Conservation (phyloP, 2,797 vertebrate genomes). For the Salarias fasciatus region DNA sequence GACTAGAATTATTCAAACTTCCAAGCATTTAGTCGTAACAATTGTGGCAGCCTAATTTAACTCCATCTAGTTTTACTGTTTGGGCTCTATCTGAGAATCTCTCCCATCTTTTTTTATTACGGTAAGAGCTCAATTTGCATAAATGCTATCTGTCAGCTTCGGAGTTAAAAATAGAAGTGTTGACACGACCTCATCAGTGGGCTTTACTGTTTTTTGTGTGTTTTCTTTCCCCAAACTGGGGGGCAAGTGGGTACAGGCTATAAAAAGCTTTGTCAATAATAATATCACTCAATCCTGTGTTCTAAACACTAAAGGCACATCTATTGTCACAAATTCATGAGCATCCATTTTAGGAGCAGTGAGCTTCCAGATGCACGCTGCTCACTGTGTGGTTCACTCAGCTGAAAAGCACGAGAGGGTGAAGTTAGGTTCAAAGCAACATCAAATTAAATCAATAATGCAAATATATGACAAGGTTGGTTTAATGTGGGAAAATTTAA, state of each 20-base stretch:
- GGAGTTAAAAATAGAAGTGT: constrained; percentile 68
- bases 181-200: constrained; percentile 48
- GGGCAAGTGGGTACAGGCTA: constrained; percentile 48
- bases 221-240: constrained; percentile 32
- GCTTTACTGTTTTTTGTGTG: constrained; percentile 47
- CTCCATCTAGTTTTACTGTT: constrained; percentile 17
- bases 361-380: constrained; percentile 11
- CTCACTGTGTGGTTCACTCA: constrained; percentile 44
- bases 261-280: constrained; percentile 58
- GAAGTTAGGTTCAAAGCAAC: constrained; percentile 53
- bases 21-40: neutral
- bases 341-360: constrained; percentile 29
- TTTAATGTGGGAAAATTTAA: constrained; percentile 26
- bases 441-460: constrained; percentile 57
- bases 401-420: constrained; percentile 47
- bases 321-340: constrained; percentile 37
- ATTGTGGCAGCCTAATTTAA: constrained; percentile 31
- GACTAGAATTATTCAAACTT: neutral
- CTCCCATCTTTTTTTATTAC: constrained; percentile 20
- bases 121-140: constrained; percentile 45
- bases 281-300: constrained; percentile 26
- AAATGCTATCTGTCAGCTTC: constrained; percentile 39
- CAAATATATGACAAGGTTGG: constrained; percentile 40
- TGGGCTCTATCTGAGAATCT: constrained; percentile 29
- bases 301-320: constrained; percentile 28